Conservation (phyloP, 1,140 invertebrate species). For the Teleopsis dalmanni region DNA sequence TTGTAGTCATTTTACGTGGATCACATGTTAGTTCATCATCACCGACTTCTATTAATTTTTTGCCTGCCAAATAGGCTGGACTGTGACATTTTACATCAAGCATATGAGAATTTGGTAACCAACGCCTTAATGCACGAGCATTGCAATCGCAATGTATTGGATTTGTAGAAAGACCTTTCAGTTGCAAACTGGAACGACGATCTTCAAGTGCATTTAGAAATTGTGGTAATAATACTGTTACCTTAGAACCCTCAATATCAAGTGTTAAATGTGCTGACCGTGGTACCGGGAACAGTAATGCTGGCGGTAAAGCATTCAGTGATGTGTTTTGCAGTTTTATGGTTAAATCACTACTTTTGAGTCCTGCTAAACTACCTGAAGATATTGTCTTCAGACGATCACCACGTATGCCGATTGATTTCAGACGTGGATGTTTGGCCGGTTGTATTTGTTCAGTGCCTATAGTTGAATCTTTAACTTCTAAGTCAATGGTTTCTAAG, state of each 20-base stretch:
- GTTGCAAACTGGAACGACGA: constrained; percentile 60
- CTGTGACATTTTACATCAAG: constrained; percentile 56
- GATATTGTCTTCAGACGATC: constrained; percentile 67
- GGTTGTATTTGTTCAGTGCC: constrained; percentile 74
- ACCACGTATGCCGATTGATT: constrained; percentile 66
- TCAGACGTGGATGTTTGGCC: constrained; percentile 68
- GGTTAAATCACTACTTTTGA: constrained; percentile 61
- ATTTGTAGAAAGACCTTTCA: constrained; percentile 66
- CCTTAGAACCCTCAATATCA: constrained; percentile 69
- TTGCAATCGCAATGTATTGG: constrained; percentile 81
- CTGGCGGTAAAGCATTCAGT: constrained; percentile 63
- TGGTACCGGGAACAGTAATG: constrained; percentile 80
- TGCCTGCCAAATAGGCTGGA: constrained; percentile 60
- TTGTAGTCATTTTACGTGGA: constrained; percentile 50
- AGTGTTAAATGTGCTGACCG: constrained; percentile 71
- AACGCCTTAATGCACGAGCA: constrained; percentile 65
- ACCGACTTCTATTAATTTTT: constrained; percentile 62
- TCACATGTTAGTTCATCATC: constrained; percentile 75
- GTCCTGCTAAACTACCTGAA: constrained; percentile 71
- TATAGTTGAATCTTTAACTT: constrained; percentile 75
- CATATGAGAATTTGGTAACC: constrained; percentile 59
- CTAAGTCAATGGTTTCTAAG: constrained; percentile 67
- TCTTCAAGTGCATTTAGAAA: constrained; percentile 73
- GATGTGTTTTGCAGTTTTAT: constrained; percentile 74
- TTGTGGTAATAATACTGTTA: constrained; percentile 66